A percentile compares a stretch with the other conserved stretches of the same genome.
Evolutionary conservation across 2,113 vertebrate species (phyloP).

Genomic region (Hippocampus zosterae): DNA sequence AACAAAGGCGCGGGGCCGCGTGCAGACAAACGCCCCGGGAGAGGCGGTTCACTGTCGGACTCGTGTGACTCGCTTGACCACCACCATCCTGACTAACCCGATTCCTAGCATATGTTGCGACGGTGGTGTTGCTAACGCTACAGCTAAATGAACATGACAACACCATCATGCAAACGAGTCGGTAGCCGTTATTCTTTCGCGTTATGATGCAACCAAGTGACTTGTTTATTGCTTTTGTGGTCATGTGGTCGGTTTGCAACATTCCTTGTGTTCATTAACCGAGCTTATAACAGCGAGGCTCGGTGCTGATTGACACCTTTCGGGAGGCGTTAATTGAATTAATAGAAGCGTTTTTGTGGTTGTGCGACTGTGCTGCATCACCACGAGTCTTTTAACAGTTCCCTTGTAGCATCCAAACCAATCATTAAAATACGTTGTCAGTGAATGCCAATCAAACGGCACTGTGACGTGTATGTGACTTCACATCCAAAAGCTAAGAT

Average conservation of each 20-base stretch:
- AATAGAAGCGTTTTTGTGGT: neutral
- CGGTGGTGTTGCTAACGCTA: neutral
- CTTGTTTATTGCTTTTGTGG: neutral
- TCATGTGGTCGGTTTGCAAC: neutral
- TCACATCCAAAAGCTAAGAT: neutral
- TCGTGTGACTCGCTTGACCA: conserved; percentile 52
- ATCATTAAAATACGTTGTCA: neutral
- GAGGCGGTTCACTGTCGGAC: conserved; percentile 48
- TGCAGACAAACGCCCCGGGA: conserved; percentile 48
- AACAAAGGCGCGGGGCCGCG: conserved; percentile 67
- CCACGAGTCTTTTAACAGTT: neutral
- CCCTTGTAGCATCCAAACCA: neutral
- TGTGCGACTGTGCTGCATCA: neutral
- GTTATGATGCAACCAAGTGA: neutral
- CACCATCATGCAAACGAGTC: neutral
- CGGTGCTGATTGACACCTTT: neutral
- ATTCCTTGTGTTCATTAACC: neutral
- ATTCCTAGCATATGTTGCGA: conserved; percentile 19
- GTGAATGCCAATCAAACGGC: neutral
- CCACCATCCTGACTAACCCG: conserved; percentile 47
- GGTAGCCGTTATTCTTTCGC: neutral
- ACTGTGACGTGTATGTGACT: neutral
- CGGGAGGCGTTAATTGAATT: neutral
- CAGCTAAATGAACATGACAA: neutral
- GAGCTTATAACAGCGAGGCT: neutral